These are phyloP conservation scores for Heterotilapia buettikoferi DNA, from an alignment of 2,113 vertebrate species.

Conservation along the genomic window DNA sequence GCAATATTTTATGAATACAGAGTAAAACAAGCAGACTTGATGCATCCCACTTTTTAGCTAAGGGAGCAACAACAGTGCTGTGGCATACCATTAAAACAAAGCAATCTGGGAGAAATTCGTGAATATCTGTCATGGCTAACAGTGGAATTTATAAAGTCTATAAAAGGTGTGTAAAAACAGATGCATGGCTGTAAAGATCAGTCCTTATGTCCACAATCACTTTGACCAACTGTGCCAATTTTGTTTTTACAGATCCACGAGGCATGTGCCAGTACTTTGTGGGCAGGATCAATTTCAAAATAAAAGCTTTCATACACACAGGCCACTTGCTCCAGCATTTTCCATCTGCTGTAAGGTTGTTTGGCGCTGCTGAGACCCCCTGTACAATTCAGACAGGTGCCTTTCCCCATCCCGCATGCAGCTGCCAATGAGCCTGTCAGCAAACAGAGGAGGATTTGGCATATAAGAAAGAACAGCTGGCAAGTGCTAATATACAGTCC, in stretches of 20 bases:
- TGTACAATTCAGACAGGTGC: constrained; percentile 59
- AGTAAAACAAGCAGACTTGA: background rate
- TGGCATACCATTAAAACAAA: background rate
- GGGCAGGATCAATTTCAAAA: constrained; percentile 11
- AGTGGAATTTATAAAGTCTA: background rate
- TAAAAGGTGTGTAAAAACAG: background rate
- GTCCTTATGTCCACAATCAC: background rate
- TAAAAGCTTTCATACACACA: background rate
- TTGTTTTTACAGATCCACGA: background rate
- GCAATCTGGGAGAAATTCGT: background rate
- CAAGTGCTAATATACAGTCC: constrained; percentile 36
- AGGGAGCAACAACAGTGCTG: background rate
- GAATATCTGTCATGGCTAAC: background rate
- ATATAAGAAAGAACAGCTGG: constrained; percentile 55
- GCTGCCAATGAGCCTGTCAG: constrained; percentile 57
- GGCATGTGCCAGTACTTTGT: background rate
- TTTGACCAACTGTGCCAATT: background rate
- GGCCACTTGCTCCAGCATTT: constrained; percentile 14
- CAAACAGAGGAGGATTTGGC: constrained; percentile 57
- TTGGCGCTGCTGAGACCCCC: constrained; percentile 22
- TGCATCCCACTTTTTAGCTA: background rate
- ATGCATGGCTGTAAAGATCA: background rate
- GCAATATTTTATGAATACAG: background rate
- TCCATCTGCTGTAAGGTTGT: constrained; percentile 47
- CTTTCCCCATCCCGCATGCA: constrained; percentile 40